These are phyloP conservation scores for Ormyrus rosae DNA, from an alignment of 2,888 invertebrate genomes.

Conservation along the genomic window DNA sequence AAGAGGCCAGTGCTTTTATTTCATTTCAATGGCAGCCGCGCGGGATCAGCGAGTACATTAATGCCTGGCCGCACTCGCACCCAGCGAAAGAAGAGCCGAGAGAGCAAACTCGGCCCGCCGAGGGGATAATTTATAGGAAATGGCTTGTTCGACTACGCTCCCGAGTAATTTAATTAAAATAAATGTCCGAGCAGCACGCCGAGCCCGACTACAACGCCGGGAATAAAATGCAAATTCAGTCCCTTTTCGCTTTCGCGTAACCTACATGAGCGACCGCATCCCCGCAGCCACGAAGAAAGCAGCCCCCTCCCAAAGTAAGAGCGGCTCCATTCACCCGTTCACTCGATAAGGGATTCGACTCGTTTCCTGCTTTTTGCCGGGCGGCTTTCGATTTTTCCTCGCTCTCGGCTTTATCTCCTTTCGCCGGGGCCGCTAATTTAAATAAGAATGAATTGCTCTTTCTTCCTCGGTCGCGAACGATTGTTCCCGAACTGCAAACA, in stretches of 20 bases:
- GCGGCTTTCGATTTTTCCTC: constrained; percentile 58
- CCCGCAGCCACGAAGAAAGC: constrained; percentile 33
- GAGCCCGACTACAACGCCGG: constrained; percentile 68
- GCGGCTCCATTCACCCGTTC: constrained; percentile 67
- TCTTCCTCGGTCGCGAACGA: constrained; percentile 32
- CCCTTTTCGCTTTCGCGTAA: constrained; percentile 66
- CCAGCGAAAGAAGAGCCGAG: constrained; percentile 15
- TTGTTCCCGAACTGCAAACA: not conserved
- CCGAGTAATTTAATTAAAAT: constrained; percentile 77
- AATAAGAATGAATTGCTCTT: constrained; percentile 41
- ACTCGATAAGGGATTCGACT: constrained; percentile 69
- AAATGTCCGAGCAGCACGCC: constrained; percentile 69
- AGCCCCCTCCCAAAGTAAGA: not conserved
- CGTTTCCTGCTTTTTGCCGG: constrained; percentile 61
- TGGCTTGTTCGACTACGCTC: constrained; percentile 74
- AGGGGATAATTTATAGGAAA: constrained; percentile 76
- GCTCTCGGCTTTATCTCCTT: constrained; percentile 46
- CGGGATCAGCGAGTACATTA: constrained; percentile 75
- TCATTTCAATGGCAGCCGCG: constrained; percentile 73
- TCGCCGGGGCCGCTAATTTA: constrained; percentile 21
- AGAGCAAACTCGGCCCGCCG: constrained; percentile 58
- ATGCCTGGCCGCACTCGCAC: constrained; percentile 66
- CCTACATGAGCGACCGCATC: constrained; percentile 57
- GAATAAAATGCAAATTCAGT: constrained; percentile 77
- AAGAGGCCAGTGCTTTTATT: constrained; percentile 71